Percentiles rank a stretch among this genome's conserved stretches.
Evolutionary conservation across 2,888 invertebrate genomes (phyloP).

Genomic region (Penaeus monodon): DNA sequence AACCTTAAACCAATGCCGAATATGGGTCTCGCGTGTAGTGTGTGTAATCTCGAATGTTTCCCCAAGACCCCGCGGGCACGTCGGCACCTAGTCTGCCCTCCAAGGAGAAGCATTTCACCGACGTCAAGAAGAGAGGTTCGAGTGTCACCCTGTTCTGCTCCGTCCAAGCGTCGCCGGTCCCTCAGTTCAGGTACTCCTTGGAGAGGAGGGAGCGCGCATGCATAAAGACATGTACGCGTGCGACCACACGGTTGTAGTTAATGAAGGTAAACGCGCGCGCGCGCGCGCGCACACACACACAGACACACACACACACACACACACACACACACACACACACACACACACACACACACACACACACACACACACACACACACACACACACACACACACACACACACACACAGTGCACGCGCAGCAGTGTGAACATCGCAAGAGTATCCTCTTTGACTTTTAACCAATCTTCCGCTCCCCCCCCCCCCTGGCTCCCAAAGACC

Average conservation of each 20-base stretch:
- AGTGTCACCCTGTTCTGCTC: conserved; percentile 33
- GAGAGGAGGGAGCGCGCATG: background rate
- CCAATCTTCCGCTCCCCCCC: conserved; percentile 15
- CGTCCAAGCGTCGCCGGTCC: conserved; percentile 70
- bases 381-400: conserved; percentile 16
- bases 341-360: background rate
- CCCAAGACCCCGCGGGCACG: conserved; percentile 66
- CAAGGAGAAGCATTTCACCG: conserved; percentile 69
- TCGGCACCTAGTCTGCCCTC: conserved; percentile 67
- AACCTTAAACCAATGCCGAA: too few species aligned
- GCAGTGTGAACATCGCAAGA: too few species aligned
- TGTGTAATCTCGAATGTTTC: too few species aligned
- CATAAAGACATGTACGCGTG: too few species aligned
- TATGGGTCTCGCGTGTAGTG: too few species aligned
- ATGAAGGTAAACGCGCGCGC: background rate
- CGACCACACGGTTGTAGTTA: too few species aligned
- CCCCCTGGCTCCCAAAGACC: conserved; percentile 32
- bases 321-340: conserved; percentile 1
- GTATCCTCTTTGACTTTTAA: too few species aligned
- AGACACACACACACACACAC: conserved; percentile 5
- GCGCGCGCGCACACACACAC: background rate
- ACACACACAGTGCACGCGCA: background rate
- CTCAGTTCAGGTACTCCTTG: conserved; percentile 77
- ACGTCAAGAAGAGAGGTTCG: conserved; percentile 21
- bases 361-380: background rate